phyloP scores from a whole-genome alignment of 2,797 vertebrate species.

The Muscicapa striata region DNA sequence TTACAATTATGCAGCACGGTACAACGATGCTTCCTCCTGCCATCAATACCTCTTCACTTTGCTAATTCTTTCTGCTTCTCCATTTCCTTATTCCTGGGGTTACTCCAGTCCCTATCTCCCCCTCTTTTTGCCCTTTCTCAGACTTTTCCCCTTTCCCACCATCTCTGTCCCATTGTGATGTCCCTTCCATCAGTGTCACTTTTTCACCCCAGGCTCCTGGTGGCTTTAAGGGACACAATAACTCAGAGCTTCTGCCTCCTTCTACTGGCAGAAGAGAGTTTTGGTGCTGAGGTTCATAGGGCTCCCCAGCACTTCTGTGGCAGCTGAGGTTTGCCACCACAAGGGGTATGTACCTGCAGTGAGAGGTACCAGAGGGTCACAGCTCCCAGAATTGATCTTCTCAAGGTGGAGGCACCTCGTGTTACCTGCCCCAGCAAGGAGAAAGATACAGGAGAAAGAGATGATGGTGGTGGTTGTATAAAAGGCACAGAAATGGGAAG shows the following conservation, averaged over 20 bases:
- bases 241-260: not conserved
- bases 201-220: not conserved
- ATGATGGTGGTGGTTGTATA: not conserved
- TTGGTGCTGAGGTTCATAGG: not conserved
- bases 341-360: not conserved
- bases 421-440: not conserved
- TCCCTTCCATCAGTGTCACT: not conserved
- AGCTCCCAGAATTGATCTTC: not conserved
- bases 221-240: not conserved
- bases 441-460: not conserved
- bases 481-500: not conserved
- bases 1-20: not conserved
- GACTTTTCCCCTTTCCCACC: not conserved
- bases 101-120: not conserved
- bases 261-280: not conserved
- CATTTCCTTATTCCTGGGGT: not conserved
- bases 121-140: not conserved
- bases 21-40: not conserved
- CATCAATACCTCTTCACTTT: not conserved
- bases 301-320: rapidly evolving
- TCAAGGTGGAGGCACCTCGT: not conserved
- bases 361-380: not conserved
- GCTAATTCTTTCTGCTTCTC: not conserved
- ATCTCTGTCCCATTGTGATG: not conserved
- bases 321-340: not conserved